Base-by-base conservation (phyloP, 2,888 invertebrate genomes). In the Dicycla oo region DNA sequence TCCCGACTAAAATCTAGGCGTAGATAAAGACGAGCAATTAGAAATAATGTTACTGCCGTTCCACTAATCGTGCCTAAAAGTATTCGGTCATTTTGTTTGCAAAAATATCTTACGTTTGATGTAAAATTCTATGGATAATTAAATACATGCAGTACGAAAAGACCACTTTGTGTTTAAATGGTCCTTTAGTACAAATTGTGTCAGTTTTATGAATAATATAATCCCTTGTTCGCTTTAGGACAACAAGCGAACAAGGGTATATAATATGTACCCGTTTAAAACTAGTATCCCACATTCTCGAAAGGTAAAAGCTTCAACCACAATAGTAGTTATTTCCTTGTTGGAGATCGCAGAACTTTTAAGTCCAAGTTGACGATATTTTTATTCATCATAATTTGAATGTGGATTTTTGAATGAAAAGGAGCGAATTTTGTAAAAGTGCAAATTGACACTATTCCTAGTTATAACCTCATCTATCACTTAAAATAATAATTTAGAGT, bases 1-100 rank as follows among this genome's bases (percentile, higher is more conserved):
- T 65, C 45, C 51, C 2, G 38, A 51, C 61, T 76, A 68, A 74
- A 77, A 69, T 26, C 77, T 61, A 67, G 51, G 61, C 56, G 43
- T 34, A 69, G 51, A 81, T 72, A 81, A 70, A 81, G 61, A 68
- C 58, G 2, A 45, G 56, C 80, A 76, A 82, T 80, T 74, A 82
- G 49, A 62, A 65, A 63, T 72, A 82, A 82, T 72, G 73, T 74
- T 26, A 70, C 58, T 51, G 43, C 45, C 34, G 61, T 70, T 63
- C 23, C 54, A 26, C 58, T 75, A 60, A 79, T 79, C 61, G 58
- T 57, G 53, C 58, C 49, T 64, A 60, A 66, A 69, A 68, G 26
- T 23, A 70, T 75, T 70, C 56, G 58, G 62, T 38, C 64, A 57
- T 49, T 73, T 73, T 61, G 26, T 43, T 49, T 18, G 30, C 38